These are phyloP conservation scores for Bacillus rossius DNA, from an alignment of 1,140 invertebrate species.

Conservation along the genomic window DNA sequence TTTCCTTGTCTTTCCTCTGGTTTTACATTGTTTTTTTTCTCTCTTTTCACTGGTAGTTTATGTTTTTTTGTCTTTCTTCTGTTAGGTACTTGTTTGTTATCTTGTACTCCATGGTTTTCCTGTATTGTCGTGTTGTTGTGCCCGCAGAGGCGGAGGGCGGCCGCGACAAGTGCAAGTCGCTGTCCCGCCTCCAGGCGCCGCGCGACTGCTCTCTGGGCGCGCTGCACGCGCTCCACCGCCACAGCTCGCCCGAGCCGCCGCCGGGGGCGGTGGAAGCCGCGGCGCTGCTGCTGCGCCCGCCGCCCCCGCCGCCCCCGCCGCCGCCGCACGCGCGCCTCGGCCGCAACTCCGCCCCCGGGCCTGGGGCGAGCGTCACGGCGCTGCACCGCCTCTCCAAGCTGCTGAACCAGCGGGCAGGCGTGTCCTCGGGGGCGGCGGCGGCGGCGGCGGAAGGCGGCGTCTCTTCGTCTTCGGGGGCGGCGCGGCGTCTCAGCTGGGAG, in stretches of 20 bases:
- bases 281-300: background rate
- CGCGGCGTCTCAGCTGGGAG: constrained; percentile 70
- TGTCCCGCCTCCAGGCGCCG: background rate
- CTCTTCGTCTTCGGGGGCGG: constrained; percentile 46
- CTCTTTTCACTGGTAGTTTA: too few relatives aligned
- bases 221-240: constrained; percentile 2
- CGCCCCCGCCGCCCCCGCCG: background rate
- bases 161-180: too few relatives aligned
- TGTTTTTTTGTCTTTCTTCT: too few relatives aligned
- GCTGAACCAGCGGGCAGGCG: constrained; percentile 43
- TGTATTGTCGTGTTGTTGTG: too few relatives aligned
- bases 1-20: too few relatives aligned
- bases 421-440: background rate
- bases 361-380: constrained; percentile 41
- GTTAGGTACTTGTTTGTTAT: too few relatives aligned
- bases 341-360: background rate
- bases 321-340: background rate
- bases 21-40: too few relatives aligned
- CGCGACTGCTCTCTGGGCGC: background rate
- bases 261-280: constrained; percentile 8
- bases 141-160: too few relatives aligned
- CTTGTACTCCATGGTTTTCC: too few relatives aligned
- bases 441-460: constrained; percentile 26
- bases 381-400: constrained; percentile 61
- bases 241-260: constrained; percentile 9